Evolutionary conservation across 1,140 invertebrate species (phyloP), one percentile per base, ranked within the genome.

Genomic region (Panonychus citri): DNA sequence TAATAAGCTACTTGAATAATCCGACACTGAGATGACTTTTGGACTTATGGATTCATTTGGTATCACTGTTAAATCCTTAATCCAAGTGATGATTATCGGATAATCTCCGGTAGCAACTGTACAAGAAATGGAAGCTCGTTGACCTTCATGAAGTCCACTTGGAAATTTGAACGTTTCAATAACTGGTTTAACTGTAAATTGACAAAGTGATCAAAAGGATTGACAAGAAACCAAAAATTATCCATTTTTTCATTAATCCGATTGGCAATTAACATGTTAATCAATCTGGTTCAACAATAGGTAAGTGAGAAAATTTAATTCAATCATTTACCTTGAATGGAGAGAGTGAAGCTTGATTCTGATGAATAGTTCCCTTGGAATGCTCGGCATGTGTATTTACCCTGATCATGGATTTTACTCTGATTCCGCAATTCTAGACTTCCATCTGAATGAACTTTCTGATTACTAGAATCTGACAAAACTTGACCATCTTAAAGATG

Each of bases 81-180:
- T 76, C 81, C 81, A 84, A 66, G 75, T 74, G 66, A 83, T 79
- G 63, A 75, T 75, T 25, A 84, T 69, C 1, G 85, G 84, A 60
- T 78, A 75, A 54, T 83, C 81, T 62, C 82, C 81, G 64, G 78
- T 77, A 69, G 80, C 82, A 61, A 87, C 82, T 62, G 82, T 81
- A 73, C 85, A 88, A 62, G 83, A 78, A 64, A 83, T 79, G 62
- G 82, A 77, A 48, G 83, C 83, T 67, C 83, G 76, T 75, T 84
- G 81, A 66, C 82, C 83, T 74, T 85, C 82, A 66, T 78, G 77
- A 65, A 85, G 77, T 65, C 79, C 79, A 68, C 81, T 77, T 75
- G 66, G 68, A 56, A 73, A 72, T 4, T 39, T 60, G 61, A 73
- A 73, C 1, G 66, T 62, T 51, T 71, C 70, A 27, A 73, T 70